phyloP scores from a whole-genome alignment of 2,113 vertebrate species.

The Gymnobelideus leadbeateri region DNA sequence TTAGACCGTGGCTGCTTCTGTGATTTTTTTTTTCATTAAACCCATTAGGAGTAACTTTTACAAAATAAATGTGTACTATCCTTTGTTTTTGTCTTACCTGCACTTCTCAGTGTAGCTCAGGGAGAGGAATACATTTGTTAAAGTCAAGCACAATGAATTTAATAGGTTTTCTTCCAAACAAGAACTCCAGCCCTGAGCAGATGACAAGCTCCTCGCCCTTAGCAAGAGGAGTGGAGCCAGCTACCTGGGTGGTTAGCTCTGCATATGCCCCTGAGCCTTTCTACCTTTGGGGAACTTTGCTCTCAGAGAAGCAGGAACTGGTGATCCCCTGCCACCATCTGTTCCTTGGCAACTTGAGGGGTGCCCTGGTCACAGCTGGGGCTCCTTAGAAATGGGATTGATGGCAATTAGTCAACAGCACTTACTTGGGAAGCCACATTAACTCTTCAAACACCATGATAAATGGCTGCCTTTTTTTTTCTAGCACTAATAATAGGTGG shows the following conservation, averaged over 20 bases:
- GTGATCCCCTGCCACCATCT: constrained; percentile 48
- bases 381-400: background rate
- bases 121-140: background rate
- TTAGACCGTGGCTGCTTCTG: background rate
- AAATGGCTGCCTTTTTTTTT: background rate
- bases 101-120: background rate
- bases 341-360: background rate
- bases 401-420: constrained; percentile 30
- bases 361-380: constrained; percentile 39
- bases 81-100: background rate
- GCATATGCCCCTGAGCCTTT: background rate
- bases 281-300: background rate
- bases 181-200: background rate
- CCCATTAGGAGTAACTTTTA: background rate
- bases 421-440: constrained; percentile 60
- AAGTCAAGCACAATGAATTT: background rate
- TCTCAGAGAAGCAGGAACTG: background rate
- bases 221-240: background rate
- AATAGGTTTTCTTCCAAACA: background rate
- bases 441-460: constrained; percentile 34
- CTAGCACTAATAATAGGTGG: constrained; percentile 40
- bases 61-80: background rate
- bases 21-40: background rate
- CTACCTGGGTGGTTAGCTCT: background rate
- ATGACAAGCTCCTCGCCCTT: background rate